Evolutionary conservation across 2,797 vertebrate genomes (phyloP).

Genomic region (Taenioides sp.): DNA sequence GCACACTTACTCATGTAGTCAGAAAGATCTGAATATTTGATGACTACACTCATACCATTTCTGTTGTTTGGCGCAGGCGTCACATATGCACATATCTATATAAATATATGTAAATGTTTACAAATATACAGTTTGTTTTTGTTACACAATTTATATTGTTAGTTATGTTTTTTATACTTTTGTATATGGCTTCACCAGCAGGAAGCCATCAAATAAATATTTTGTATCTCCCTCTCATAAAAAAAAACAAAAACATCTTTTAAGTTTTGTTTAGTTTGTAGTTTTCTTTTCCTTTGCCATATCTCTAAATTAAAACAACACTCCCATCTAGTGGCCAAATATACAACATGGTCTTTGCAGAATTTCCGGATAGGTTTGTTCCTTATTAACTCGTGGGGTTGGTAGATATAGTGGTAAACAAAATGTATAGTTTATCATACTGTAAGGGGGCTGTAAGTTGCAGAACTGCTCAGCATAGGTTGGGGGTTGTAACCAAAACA

Average conservation of each 20-base stretch:
- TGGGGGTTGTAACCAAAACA: no score
- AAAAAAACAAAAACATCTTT: slow-evolving; percentile 63
- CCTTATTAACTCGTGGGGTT: not conserved
- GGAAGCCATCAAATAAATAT: slow-evolving; percentile 87
- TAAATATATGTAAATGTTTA: slow-evolving; percentile 86
- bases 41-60: slow-evolving; percentile 34
- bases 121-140: slow-evolving; percentile 86
- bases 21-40: slow-evolving; percentile 20
- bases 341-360: not conserved
- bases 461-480: no score
- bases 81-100: slow-evolving; percentile 88
- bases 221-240: slow-evolving; percentile 84
- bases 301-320: not conserved
- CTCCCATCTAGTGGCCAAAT: slow-evolving; percentile 29
- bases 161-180: slow-evolving; percentile 89
- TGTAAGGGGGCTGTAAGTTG: no score
- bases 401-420: no score
- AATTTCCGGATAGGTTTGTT: not conserved
- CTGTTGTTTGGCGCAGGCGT: slow-evolving; percentile 90
- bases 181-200: slow-evolving; percentile 86
- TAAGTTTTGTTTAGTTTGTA: slow-evolving; percentile 40
- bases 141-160: slow-evolving; percentile 87
- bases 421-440: no score
- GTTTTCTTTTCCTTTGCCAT: slow-evolving; percentile 7
- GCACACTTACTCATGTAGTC: slow-evolving; percentile 27